phyloP scores from a whole-genome alignment of 2,888 invertebrate species.

The Metopia argyrocephala region DNA sequence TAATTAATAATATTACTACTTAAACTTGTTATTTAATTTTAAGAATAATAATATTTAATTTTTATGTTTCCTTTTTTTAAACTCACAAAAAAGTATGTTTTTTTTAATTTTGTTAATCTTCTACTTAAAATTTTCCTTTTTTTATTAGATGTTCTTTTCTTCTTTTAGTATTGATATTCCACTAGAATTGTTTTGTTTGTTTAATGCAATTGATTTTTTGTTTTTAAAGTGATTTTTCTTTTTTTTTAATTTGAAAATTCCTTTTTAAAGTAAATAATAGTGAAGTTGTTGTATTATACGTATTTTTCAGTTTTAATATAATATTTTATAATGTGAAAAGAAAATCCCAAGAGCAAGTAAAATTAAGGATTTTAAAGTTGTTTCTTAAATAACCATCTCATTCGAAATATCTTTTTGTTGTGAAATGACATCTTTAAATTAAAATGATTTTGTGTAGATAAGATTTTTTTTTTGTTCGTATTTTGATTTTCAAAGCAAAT shows the following conservation, averaged over 20 bases:
- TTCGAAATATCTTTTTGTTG: too few species aligned
- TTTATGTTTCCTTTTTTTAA: slow-evolving; percentile 19
- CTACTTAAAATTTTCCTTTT: slow-evolving; percentile 4
- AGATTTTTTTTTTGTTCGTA: too few species aligned
- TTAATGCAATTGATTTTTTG: slow-evolving; percentile 38
- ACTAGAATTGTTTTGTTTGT: slow-evolving; percentile 35
- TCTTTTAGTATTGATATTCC: slow-evolving; percentile 33
- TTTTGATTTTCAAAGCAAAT: slow-evolving; percentile 47
- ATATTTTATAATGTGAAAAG: too few species aligned
- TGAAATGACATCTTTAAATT: too few species aligned
- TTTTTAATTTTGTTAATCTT: slow-evolving; percentile 12
- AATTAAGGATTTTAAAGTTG: too few species aligned
- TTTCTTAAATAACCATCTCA: too few species aligned
- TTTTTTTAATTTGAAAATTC: not conserved
- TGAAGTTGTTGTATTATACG: too few species aligned
- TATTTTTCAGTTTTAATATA: too few species aligned
- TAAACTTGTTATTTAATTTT: slow-evolving; percentile 54
- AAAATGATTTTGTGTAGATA: too few species aligned
- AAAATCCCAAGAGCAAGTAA: too few species aligned
- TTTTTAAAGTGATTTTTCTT: slow-evolving; percentile 13
- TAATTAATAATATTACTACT: slow-evolving; percentile 62
- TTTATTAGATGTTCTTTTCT: slow-evolving; percentile 16
- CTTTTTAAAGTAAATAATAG: slow-evolving; percentile 45
- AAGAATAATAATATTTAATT: slow-evolving; percentile 30
- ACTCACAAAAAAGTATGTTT: slow-evolving; percentile 30